Base-by-base conservation (phyloP, 2,797 vertebrate genomes). In the Pseudochirops corinnae region DNA sequence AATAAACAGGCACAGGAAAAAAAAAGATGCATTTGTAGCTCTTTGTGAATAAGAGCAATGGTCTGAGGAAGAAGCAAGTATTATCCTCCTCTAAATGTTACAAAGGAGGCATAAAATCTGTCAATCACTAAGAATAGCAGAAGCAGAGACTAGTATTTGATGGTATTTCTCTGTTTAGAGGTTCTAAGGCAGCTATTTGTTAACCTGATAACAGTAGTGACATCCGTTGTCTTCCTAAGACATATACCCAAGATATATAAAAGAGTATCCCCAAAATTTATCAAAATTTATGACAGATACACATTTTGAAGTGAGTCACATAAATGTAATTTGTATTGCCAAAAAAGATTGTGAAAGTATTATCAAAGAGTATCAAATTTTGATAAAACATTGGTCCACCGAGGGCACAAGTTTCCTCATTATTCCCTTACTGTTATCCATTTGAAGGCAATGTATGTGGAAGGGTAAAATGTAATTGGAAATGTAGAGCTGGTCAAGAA, bases 371-470 rank as follows among this genome's bases (percentile, higher is more conserved):
- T 87, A 87, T 46, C 21, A 11, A 46, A 31, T 82, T 21, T 46
- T 46, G 39, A 46, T 46, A 46, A 87, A 87, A 87, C 9, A 46
- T 24, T 26, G 39, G 39, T 87, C 21, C 74, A 46, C 4, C 46
- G 0, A 9, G 0, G 2, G 9, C 9, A 46, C 39, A 46, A 0
- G 6, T 82, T 46, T 1, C 9, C 21, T 46, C n/a, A 39, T 1
- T 46, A 39, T 74, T 74, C 2, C 18, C 67, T 24, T 74, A 39
- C 28, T 10, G 10, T 46, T 50, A 14, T 7, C 21, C 3, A 46
- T 50, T 26, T 87, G n/a, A 46, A 87, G 39, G 6, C 39, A 87
- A 87, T 46, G 39, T 24, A 46, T 87, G 74, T 39, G 46, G 39
- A 87, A 10, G 39, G 0, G 21, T 87, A 46, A 87, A 87, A 87